Conservation (phyloP, 35 echinoderm and acorn worm species). For the Lytechinus pictus region DNA sequence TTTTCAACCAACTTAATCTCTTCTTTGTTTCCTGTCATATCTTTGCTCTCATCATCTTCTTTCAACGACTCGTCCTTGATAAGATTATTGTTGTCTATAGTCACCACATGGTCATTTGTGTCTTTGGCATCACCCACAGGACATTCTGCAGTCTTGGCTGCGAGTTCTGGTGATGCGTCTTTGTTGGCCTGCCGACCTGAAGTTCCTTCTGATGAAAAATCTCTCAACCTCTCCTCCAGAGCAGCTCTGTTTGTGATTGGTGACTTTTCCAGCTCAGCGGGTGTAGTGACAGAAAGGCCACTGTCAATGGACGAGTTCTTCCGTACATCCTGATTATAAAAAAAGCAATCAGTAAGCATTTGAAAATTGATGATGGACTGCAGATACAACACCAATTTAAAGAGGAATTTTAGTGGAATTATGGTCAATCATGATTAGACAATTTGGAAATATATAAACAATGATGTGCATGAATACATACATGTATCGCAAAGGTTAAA, state of each 20-base stretch:
- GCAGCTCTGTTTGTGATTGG: slow-evolving; percentile 48
- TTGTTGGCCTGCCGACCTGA: not conserved
- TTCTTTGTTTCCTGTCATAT: not conserved
- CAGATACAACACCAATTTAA: not conserved
- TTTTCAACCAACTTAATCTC: slow-evolving; percentile 29
- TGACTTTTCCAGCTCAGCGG: slow-evolving; percentile 71
- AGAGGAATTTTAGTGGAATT: not conserved
- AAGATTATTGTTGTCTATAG: not conserved
- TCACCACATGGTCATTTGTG: slow-evolving; percentile 4
- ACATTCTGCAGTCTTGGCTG: not conserved
- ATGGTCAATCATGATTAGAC: not conserved
- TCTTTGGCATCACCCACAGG: not conserved
- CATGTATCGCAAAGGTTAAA: not conserved
- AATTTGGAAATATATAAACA: not conserved
- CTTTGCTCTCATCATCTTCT: slow-evolving; percentile 5
- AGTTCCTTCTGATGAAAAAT: not conserved
- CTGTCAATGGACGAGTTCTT: slow-evolving; percentile 97
- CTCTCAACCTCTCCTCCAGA: slow-evolving; percentile 20
- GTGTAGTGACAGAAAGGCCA: slow-evolving; percentile 91
- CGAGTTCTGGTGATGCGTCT: slow-evolving; percentile 8
- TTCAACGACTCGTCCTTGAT: slow-evolving; percentile 25
- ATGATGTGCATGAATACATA: not conserved
- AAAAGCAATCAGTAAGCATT: not conserved
- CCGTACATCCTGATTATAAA: slow-evolving; percentile 62
- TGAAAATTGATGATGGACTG: not conserved